Conservation (phyloP, 2,797 vertebrate genomes). For the Poeciliopsis turneri region DNA sequence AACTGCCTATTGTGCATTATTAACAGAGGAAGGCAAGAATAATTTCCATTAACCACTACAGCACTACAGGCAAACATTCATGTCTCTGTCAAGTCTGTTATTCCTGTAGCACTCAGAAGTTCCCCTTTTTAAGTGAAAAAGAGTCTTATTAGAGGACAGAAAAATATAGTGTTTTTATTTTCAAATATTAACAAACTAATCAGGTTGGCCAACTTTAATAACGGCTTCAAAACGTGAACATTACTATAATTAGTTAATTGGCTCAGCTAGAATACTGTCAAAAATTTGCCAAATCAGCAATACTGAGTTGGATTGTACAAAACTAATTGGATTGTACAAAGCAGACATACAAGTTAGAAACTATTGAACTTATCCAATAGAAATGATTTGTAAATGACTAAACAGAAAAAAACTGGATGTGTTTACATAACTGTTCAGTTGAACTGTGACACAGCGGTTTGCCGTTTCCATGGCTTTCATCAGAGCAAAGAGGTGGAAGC, state of each 20-base stretch:
- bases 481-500: neutral
- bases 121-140: neutral
- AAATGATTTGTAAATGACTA: neutral
- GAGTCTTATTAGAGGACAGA: neutral
- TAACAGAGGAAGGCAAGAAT: neutral
- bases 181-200: neutral
- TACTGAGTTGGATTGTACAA: neutral
- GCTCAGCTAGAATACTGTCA: neutral
- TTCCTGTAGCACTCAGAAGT: neutral
- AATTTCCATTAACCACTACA: neutral
- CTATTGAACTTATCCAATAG: neutral
- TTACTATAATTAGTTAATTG: neutral
- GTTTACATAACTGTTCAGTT: neutral
- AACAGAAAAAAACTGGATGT: neutral
- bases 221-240: neutral
- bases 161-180: neutral
- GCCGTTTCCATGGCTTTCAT: neutral
- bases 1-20: constrained; percentile 1
- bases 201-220: neutral
- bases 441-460: neutral
- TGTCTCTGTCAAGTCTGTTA: neutral
- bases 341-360: neutral
- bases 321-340: neutral
- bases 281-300: neutral
- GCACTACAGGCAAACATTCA: neutral